A percentile compares a stretch with the other conserved stretches of the same genome.
Evolutionary conservation across 2,888 invertebrate species (phyloP).

Genomic region (Patella ulyssiponensis): DNA sequence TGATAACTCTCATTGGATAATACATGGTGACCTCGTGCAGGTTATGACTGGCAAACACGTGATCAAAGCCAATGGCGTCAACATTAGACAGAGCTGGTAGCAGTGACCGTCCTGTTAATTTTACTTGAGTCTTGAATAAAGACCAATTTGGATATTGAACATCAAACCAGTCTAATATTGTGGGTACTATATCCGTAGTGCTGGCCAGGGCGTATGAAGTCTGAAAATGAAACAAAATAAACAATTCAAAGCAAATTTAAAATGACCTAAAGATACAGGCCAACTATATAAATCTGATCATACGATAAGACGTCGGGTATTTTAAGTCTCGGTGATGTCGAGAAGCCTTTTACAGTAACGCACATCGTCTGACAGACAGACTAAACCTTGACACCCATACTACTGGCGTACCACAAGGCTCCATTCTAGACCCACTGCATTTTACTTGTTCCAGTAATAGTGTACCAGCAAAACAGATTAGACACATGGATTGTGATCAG

Average conservation of each 20-base stretch:
- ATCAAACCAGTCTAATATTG: conserved; percentile 86
- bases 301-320: too few species aligned
- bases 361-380: too few species aligned
- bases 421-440: too few species aligned
- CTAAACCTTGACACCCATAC: too few species aligned
- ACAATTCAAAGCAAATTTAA: not conserved
- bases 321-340: conserved; percentile 18
- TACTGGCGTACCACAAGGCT: too few species aligned
- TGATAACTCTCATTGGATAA: conserved; percentile 88
- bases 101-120: conserved; percentile 80
- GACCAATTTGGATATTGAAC: conserved; percentile 72
- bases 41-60: conserved; percentile 84
- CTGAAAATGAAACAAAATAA: conserved; percentile 31
- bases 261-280: too few species aligned
- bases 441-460: too few species aligned
- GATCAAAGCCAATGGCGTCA: conserved; percentile 66
- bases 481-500: too few species aligned
- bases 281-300: too few species aligned
- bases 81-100: conserved; percentile 78
- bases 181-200: conserved; percentile 86
- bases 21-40: conserved; percentile 95
- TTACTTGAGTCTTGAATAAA: conserved; percentile 45
- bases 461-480: too few species aligned
- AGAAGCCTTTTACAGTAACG: too few species aligned
- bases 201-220: conserved; percentile 82